Conservation (phyloP, 2,888 invertebrate genomes). For the Bruchidius siliquastri region DNA sequence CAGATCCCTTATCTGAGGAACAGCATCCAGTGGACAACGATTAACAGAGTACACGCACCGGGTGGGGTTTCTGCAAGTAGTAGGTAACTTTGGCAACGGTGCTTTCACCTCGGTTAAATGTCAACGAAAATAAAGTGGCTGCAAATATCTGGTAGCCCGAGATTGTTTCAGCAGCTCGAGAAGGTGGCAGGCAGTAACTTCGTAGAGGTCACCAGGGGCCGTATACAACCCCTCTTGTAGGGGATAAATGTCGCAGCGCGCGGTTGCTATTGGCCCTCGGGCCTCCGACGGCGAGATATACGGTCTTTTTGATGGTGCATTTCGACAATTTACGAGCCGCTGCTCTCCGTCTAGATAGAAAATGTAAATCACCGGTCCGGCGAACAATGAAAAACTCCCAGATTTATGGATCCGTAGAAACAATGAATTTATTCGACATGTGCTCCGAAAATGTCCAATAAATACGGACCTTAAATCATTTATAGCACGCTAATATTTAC, state of each 20-base stretch:
- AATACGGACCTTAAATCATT: slow-evolving; percentile 11
- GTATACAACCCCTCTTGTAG: not conserved
- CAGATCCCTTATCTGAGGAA: too few species aligned
- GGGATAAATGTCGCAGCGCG: slow-evolving; percentile 9
- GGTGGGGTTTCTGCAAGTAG: too few species aligned
- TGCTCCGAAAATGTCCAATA: slow-evolving; percentile 18
- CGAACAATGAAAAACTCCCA: slow-evolving; percentile 26
- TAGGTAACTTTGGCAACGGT: not conserved
- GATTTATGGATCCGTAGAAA: slow-evolving; percentile 36
- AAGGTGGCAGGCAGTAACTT: not conserved
- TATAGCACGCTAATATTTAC: slow-evolving; percentile 5
- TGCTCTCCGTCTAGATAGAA: slow-evolving; percentile 44
- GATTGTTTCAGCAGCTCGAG: not conserved
- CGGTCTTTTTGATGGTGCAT: slow-evolving; percentile 44
- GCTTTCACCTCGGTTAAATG: not conserved
- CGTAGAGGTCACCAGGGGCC: not conserved
- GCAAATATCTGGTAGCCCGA: not conserved
- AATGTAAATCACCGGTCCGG: slow-evolving; percentile 41
- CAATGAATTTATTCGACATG: slow-evolving; percentile 36
- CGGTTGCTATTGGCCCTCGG: slow-evolving; percentile 9
- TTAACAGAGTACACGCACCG: too few species aligned
- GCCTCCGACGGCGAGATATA: slow-evolving; percentile 36
- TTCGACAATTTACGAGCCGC: slow-evolving; percentile 45
- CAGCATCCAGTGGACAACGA: too few species aligned
- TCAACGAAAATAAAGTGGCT: not conserved